Conservation (phyloP, 1,140 invertebrate species). For the Riptortus pedestris region DNA sequence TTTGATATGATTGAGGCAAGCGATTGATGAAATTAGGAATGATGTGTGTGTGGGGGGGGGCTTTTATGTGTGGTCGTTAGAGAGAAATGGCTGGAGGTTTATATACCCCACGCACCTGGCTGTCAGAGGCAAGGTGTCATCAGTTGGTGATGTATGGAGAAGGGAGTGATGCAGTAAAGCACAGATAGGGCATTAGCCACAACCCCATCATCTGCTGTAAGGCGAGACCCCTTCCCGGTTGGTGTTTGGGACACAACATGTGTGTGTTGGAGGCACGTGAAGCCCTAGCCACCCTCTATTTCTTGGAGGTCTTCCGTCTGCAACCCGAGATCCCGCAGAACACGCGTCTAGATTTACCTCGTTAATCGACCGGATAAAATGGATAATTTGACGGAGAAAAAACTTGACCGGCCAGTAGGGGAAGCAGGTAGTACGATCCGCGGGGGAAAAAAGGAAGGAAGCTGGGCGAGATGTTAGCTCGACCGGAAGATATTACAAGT, state of each 20-base stretch:
- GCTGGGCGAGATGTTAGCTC: background rate
- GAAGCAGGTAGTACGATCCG: background rate
- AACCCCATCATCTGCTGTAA: too few species aligned
- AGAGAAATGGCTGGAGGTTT: too few species aligned
- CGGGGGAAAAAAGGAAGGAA: background rate
- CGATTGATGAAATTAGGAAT: too few species aligned
- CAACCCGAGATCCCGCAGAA: slow-evolving; percentile 7
- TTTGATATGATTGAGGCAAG: too few species aligned
- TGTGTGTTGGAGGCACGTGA: slow-evolving; percentile 2
- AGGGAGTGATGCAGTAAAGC: too few species aligned
- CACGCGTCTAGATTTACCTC: slow-evolving; percentile 19
- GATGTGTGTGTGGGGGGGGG: too few species aligned
- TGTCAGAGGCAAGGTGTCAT: too few species aligned
- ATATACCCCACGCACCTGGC: too few species aligned
- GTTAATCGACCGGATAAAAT: slow-evolving; percentile 23
- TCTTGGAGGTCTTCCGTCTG: background rate
- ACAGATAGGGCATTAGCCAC: too few species aligned
- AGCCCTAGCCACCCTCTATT: background rate
- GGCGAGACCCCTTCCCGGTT: too few species aligned
- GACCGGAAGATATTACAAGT: background rate
- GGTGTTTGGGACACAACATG: background rate
- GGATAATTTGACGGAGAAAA: slow-evolving; percentile 14
- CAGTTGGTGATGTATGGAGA: too few species aligned
- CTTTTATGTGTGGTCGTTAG: too few species aligned
- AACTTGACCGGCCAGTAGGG: background rate